Evolutionary conservation across 2,113 vertebrate species (phyloP).

Genomic region (Oncorhynchus mykiss): DNA sequence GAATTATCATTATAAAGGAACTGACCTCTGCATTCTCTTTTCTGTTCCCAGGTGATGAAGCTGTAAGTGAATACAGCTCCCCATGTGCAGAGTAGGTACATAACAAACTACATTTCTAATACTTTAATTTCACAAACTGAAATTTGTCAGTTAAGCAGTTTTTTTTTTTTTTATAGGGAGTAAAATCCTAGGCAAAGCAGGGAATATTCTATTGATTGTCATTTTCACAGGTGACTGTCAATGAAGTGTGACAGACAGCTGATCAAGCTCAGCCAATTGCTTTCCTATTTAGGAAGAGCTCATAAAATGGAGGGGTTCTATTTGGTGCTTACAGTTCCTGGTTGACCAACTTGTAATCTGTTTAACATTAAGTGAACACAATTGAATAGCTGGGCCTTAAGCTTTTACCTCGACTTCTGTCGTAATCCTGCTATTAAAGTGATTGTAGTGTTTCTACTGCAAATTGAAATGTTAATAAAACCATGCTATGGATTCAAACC

Average conservation of each 20-base stretch:
- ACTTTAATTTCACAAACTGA: not conserved
- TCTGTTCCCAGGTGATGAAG: slow-evolving; percentile 59
- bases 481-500: not conserved
- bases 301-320: not conserved
- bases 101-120: not conserved
- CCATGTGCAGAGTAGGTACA: slow-evolving; percentile 63
- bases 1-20: not conserved
- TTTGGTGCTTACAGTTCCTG: not conserved
- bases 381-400: too few species aligned
- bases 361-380: too few species aligned
- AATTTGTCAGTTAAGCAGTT: not conserved
- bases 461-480: not conserved
- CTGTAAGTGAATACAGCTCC: slow-evolving; percentile 62
- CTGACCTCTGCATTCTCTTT: not conserved
- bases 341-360: not conserved
- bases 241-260: slow-evolving; percentile 43
- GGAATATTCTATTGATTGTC: not conserved
- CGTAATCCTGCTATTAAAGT: too few species aligned
- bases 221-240: slow-evolving; percentile 53
- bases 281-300: not conserved
- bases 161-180: not conserved
- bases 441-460: not conserved
- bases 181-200: not conserved
- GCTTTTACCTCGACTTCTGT: not conserved
- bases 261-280: not conserved